These are phyloP conservation scores for Caenorhabditis wallacei DNA, from an alignment of 2,888 invertebrate genomes.

Conservation along the genomic window DNA sequence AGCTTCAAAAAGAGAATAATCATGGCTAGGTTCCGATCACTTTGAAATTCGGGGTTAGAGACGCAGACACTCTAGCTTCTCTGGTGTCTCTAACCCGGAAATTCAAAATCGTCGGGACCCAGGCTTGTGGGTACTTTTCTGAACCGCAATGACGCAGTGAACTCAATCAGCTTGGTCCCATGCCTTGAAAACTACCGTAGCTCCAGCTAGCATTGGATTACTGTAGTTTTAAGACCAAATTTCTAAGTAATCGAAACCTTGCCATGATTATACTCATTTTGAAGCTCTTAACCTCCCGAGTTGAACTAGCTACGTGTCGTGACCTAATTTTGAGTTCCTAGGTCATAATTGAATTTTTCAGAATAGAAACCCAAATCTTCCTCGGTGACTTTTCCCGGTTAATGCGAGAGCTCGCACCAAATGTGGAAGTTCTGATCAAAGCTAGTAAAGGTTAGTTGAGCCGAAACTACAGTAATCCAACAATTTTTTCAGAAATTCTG, in stretches of 20 bases:
- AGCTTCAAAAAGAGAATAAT: background rate
- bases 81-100: no score
- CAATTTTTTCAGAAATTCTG: slow-evolving; percentile 49
- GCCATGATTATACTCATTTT: no score
- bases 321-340: no score
- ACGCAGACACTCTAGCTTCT: no score
- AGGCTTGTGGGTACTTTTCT: background rate
- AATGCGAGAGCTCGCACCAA: slow-evolving; percentile 58
- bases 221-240: no score
- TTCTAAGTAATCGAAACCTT: no score
- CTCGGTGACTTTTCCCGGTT: slow-evolving; percentile 51
- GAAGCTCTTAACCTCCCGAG: no score
- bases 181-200: no score
- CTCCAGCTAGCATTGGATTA: no score
- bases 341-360: slow-evolving; percentile 8
- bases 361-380: slow-evolving; percentile 61
- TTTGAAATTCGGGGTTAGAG: background rate
- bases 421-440: slow-evolving; percentile 37
- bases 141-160: background rate
- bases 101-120: no score
- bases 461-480: background rate
- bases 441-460: slow-evolving; percentile 47
- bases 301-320: no score
- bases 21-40: background rate
- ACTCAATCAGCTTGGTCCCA: no score